Conservation (phyloP, 1,140 invertebrate species). For the Helicoverpa zea region DNA sequence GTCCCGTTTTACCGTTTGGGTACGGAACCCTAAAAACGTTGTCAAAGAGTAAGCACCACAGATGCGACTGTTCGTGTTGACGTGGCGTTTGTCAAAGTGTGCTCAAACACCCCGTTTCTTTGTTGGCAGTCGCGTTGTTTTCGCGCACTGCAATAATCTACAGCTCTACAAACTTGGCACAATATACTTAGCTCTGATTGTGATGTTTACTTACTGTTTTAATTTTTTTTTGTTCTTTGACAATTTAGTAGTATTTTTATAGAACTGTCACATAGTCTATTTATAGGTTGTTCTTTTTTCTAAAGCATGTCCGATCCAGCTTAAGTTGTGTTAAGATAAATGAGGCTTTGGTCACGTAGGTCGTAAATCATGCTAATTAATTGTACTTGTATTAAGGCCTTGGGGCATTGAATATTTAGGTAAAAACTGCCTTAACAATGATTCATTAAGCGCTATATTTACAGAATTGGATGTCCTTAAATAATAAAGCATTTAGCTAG, state of each 20-base stretch:
- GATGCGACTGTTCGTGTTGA: constrained; percentile 54
- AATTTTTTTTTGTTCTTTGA: constrained; percentile 26
- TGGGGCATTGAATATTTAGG: constrained; percentile 26
- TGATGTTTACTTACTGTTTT: constrained; percentile 34
- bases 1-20: too few species aligned
- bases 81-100: constrained; percentile 49
- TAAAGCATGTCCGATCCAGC: too few species aligned
- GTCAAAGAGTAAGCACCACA: constrained; percentile 51
- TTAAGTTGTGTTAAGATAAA: neutral
- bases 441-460: too few species aligned
- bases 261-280: neutral
- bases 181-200: constrained; percentile 46
- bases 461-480: too few species aligned
- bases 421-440: neutral
- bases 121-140: constrained; percentile 61
- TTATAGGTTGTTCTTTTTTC: too few species aligned
- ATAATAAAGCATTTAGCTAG: too few species aligned
- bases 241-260: too few species aligned
- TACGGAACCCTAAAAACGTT: constrained; percentile 8
- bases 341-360: constrained; percentile 16
- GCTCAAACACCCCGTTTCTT: constrained; percentile 62
- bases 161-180: constrained; percentile 65
- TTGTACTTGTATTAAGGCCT: constrained; percentile 15
- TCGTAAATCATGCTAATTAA: constrained; percentile 33
- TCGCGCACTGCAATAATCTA: constrained; percentile 57